phyloP scores from a whole-genome alignment of 2,113 vertebrate genomes.

The Alexandromys fortis region DNA sequence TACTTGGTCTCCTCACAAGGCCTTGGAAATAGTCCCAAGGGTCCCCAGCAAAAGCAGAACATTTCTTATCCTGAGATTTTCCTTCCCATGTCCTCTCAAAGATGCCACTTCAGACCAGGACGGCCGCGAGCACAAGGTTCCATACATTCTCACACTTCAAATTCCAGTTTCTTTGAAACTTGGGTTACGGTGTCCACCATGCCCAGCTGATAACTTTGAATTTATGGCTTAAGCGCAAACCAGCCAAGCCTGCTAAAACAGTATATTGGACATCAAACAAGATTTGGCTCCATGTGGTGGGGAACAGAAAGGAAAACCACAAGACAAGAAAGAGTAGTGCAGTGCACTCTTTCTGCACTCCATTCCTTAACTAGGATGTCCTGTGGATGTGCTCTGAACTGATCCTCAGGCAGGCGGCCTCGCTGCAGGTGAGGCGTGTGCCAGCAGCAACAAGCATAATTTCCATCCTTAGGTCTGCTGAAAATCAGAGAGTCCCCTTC shows the following conservation, averaged over 20 bases:
- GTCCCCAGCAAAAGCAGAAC: neutral
- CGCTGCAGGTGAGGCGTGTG: neutral
- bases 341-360: neutral
- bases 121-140: neutral
- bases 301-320: neutral
- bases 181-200: neutral
- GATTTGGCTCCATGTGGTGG: neutral
- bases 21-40: neutral
- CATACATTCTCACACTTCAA: neutral
- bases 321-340: neutral
- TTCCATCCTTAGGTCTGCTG: neutral
- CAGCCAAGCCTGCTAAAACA: neutral
- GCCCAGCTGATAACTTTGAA: neutral
- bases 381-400: neutral
- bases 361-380: neutral
- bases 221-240: neutral
- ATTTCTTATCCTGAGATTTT: neutral
- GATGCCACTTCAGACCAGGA: neutral
- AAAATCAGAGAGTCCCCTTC: constrained; percentile 5
- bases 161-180: neutral
- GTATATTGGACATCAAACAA: neutral
- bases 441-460: neutral
- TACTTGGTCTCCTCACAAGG: no score
- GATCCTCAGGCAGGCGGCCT: neutral
- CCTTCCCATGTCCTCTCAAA: neutral